Evolutionary conservation across 2,113 vertebrate species (phyloP).

Genomic region (Hemiprocne comata): DNA sequence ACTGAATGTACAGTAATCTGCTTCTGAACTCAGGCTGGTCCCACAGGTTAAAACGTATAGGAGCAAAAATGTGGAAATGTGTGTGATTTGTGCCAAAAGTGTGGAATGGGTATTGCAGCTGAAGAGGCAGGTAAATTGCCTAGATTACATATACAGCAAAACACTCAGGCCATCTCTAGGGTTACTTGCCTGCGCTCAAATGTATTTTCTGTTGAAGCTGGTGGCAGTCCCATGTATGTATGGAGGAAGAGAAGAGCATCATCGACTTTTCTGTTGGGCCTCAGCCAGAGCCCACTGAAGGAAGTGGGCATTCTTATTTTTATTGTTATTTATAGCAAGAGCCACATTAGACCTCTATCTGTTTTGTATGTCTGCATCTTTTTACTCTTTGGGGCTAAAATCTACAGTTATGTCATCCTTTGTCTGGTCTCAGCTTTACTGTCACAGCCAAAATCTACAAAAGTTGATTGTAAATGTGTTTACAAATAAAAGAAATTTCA

Average conservation of each 20-base stretch:
- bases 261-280: not conserved
- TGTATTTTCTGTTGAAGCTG: not conserved
- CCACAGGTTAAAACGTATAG: not conserved
- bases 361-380: not conserved
- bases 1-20: not conserved
- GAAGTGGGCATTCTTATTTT: not conserved
- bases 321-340: not conserved
- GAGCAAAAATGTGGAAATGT: not conserved
- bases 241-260: not conserved
- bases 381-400: not conserved
- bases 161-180: not conserved
- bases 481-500: not conserved
- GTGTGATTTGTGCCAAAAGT: not conserved
- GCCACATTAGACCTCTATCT: not conserved
- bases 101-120: not conserved
- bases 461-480: conserved; percentile 32
- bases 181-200: not conserved
- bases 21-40: not conserved
- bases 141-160: not conserved
- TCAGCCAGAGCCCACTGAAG: not conserved
- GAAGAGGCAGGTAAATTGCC: not conserved
- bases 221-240: not conserved
- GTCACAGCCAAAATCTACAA: not conserved
- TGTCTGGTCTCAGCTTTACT: not conserved
- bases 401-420: not conserved